Evolutionary conservation across 37 sponge, comb jelly and placozoan genomes (phyloP), one percentile per base, ranked within the genome.

Genomic region (Geodia barretti): DNA sequence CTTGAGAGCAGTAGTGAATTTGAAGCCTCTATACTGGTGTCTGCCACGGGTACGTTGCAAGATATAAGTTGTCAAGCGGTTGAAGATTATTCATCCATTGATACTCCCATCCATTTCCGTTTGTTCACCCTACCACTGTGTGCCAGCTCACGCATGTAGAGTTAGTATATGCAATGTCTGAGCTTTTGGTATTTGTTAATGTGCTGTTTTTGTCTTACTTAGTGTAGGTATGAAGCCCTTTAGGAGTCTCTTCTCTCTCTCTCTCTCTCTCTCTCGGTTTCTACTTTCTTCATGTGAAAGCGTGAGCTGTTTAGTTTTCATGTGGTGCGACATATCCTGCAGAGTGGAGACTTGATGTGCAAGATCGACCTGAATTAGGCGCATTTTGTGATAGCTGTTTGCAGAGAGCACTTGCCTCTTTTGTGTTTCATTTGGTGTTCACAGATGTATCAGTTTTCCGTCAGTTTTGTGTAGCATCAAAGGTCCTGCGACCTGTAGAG

Each of bases 61-160:
- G 20, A 78, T 78, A 68, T 66, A 70, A 36, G 79, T 71, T 32
- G 19, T n/a, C n/a, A n/a, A n/a, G n/a, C n/a, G n/a, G n/a, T n/a
- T n/a, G n/a, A n/a, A n/a, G n/a, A n/a, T n/a, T n/a, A n/a, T n/a
- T n/a, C n/a, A n/a, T n/a, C n/a, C n/a, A n/a, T n/a, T n/a, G n/a
- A n/a, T n/a, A n/a, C n/a, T n/a, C n/a, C n/a, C n/a, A n/a, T n/a
- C n/a, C n/a, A n/a, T n/a, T n/a, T n/a, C n/a, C n/a, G n/a, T n/a
- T n/a, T n/a, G n/a, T n/a, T n/a, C n/a, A n/a, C n/a, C n/a, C n/a
- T n/a, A n/a, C n/a, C n/a, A n/a, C n/a, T n/a, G n/a, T n/a, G n/a
- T n/a, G n/a, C n/a, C n/a, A n/a, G n/a, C n/a, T n/a, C n/a, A n/a
- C n/a, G n/a, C n/a, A n/a, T n/a, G n/a, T n/a, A n/a, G n/a, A n/a